Percentiles rank a stretch among this genome's conserved stretches.
These are phyloP conservation scores for Callithrix jacchus DNA, from an alignment of 2,113 vertebrate species.

Conservation along the genomic window DNA sequence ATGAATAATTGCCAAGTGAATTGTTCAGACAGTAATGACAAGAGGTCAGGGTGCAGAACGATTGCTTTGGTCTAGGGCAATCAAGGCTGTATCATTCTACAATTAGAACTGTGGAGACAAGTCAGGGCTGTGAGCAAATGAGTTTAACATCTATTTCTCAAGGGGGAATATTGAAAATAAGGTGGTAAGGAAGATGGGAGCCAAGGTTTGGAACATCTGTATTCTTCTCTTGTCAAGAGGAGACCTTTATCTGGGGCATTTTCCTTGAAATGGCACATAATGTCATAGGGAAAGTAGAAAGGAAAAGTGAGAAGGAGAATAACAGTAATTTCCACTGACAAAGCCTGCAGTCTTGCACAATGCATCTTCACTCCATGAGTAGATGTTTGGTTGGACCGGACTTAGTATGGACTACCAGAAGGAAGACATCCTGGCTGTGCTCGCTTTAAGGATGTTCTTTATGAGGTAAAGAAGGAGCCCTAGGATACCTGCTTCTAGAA, in stretches of 20 bases:
- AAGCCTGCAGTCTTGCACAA: rapidly evolving
- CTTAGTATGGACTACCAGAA: rapidly evolving
- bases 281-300: rapidly evolving
- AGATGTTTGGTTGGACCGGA: not conserved
- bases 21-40: conserved; percentile 53
- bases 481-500: not conserved
- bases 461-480: too few relatives aligned
- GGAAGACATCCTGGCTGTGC: not conserved
- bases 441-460: not conserved
- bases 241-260: not conserved
- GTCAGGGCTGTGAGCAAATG: not conserved
- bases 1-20: conserved; percentile 60
- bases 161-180: too few relatives aligned
- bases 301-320: too few relatives aligned
- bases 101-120: not conserved
- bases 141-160: not conserved
- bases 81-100: not conserved
- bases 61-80: not conserved
- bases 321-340: too few relatives aligned
- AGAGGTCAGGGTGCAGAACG: conserved; percentile 15
- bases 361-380: rapidly evolving
- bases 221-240: not conserved
- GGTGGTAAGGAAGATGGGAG: not conserved
- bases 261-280: not conserved
- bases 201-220: rapidly evolving